Conservation (phyloP, 2,888 invertebrate genomes). For the Corbicula japonica region DNA sequence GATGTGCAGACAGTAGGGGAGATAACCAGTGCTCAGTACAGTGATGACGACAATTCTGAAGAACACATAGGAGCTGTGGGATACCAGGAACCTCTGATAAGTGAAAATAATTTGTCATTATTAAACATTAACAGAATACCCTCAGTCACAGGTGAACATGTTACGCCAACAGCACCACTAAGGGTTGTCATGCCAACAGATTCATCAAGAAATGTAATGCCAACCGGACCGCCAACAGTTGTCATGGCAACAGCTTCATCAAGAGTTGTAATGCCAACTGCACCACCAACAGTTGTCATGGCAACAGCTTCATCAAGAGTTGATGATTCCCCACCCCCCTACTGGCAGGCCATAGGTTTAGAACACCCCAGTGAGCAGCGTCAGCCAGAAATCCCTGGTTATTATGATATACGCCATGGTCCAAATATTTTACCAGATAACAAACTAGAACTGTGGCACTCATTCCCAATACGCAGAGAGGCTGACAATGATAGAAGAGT, state of each 20-base stretch:
- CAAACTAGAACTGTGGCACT: constrained; percentile 52
- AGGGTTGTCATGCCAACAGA: too few relatives aligned
- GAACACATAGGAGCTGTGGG: too few relatives aligned
- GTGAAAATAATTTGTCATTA: too few relatives aligned
- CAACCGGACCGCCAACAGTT: too few relatives aligned
- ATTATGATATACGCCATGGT: constrained; percentile 17
- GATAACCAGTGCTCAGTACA: too few relatives aligned
- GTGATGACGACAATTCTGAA: too few relatives aligned
- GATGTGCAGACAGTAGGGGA: too few relatives aligned
- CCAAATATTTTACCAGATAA: constrained; percentile 25
- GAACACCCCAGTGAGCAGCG: constrained; percentile 26
- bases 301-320: constrained; percentile 33
- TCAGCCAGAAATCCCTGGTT: constrained; percentile 18
- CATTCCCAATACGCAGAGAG: constrained; percentile 52
- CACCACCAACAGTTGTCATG: constrained; percentile 39
- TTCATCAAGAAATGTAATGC: too few relatives aligned
- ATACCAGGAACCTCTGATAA: too few relatives aligned
- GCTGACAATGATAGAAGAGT: constrained; percentile 39
- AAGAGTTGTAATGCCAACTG: constrained; percentile 11
- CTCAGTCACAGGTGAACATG: too few relatives aligned
- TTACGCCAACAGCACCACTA: too few relatives aligned
- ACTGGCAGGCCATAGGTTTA: constrained; percentile 66
- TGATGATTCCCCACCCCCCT: constrained; percentile 65
- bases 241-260: not conserved
- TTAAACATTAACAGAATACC: too few relatives aligned